phyloP scores from a whole-genome alignment of 2,797 vertebrate species.

The Carcharodon carcharias region DNA sequence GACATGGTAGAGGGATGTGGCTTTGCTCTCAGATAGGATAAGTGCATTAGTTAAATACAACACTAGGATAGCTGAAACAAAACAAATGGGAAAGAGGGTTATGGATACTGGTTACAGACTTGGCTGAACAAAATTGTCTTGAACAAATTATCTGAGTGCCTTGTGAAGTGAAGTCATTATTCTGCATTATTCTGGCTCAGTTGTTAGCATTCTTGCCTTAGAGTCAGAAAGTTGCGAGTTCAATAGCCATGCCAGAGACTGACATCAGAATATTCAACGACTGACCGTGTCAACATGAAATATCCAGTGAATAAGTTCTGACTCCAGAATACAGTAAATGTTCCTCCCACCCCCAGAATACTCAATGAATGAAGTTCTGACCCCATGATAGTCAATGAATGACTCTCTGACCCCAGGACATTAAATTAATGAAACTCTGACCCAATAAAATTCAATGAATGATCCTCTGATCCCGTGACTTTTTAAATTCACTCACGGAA shows the following conservation, averaged over 20 bases:
- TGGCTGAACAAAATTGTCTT: neutral
- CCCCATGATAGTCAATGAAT: neutral
- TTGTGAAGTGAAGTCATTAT: neutral
- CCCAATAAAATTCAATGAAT: no score
- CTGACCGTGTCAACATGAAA: neutral
- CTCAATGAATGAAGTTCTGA: neutral
- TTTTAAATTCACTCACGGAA: no score
- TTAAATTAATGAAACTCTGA: no score
- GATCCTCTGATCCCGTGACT: no score
- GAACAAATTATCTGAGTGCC: neutral
- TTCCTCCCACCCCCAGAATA: neutral
- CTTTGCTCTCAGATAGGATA: neutral
- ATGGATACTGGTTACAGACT: neutral
- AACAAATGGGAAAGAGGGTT: neutral
- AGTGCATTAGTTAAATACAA: constrained; percentile 18
- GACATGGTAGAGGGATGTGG: constrained; percentile 29
- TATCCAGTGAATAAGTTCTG: neutral
- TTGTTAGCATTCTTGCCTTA: neutral
- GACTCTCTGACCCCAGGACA: neutral
- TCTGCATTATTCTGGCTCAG: neutral
- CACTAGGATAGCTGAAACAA: constrained; percentile 18
- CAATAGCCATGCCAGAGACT: neutral
- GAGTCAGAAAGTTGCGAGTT: neutral
- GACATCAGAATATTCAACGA: neutral
- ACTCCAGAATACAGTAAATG: neutral